These are phyloP conservation scores for Mystacornis crossleyi DNA, from an alignment of 2,113 vertebrate genomes.

Conservation along the genomic window DNA sequence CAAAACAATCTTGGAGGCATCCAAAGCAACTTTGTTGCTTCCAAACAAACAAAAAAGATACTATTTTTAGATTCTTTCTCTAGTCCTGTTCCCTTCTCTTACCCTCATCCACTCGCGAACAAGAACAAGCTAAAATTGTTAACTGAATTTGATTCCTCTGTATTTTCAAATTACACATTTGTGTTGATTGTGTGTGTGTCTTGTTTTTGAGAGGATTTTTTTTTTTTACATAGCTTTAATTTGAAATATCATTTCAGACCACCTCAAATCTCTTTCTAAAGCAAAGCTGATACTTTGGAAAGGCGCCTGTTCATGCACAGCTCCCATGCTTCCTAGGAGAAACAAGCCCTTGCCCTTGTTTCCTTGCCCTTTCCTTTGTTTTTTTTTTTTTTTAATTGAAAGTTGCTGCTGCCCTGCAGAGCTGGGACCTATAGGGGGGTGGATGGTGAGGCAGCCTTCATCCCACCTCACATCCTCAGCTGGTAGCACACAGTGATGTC, in stretches of 20 bases:
- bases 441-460: background rate
- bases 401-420: background rate
- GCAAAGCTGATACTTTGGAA: background rate
- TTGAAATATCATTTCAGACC: background rate
- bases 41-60: background rate
- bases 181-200: background rate
- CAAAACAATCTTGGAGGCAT: background rate
- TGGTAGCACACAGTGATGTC: background rate
- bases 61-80: background rate
- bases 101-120: background rate
- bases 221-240: background rate
- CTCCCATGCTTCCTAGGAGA: background rate
- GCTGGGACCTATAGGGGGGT: background rate
- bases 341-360: background rate
- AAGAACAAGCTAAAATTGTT: background rate
- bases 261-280: background rate
- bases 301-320: background rate
- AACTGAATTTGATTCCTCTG: background rate
- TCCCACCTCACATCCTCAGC: background rate
- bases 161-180: background rate
- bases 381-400: background rate
- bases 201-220: background rate
- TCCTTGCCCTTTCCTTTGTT: background rate
- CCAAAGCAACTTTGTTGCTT: background rate
- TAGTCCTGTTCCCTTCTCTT: background rate